Percentiles rank a stretch among this genome's conserved stretches.
These are phyloP conservation scores for Andrena flavipes DNA, from an alignment of 2,888 invertebrate genomes.

Conservation along the genomic window DNA sequence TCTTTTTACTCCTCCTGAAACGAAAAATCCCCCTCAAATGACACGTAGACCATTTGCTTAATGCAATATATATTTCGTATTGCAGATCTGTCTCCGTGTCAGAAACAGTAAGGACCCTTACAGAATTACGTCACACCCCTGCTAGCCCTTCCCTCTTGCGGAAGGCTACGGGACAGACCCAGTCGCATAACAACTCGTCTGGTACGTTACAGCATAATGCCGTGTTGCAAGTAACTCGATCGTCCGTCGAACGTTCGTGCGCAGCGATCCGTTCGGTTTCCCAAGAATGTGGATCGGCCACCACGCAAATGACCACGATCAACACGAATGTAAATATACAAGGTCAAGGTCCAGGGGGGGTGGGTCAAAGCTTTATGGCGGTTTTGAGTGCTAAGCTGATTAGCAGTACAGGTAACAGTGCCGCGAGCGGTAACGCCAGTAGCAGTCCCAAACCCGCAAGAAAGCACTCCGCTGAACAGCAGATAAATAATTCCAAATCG, in stretches of 20 bases:
- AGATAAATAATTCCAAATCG: conserved; percentile 85
- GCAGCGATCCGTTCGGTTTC: conserved; percentile 68
- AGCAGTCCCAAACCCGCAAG: conserved; percentile 80
- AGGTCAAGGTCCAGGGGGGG: conserved; percentile 85
- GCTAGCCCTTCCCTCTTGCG: conserved; percentile 92
- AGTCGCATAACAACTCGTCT: conserved; percentile 65
- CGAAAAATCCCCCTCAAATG: background rate
- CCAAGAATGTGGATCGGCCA: conserved; percentile 68
- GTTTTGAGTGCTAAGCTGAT: conserved; percentile 89
- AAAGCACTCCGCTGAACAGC: conserved; percentile 84
- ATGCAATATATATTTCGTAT: conserved; percentile 23
- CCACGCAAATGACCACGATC: conserved; percentile 50
- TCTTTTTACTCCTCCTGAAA: background rate
- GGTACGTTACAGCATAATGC: conserved; percentile 63
- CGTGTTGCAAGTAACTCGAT: conserved; percentile 76
- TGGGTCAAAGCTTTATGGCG: conserved; percentile 89
- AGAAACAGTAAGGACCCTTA: conserved; percentile 94
- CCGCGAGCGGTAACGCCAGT: conserved; percentile 62
- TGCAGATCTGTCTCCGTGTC: conserved; percentile 87
- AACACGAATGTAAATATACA: conserved; percentile 61
- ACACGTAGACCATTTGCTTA: background rate
- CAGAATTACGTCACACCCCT: conserved; percentile 94
- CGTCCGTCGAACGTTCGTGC: conserved; percentile 76
- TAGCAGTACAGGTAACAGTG: conserved; percentile 70
- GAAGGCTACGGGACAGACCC: conserved; percentile 75